Evolutionary conservation across 2,113 vertebrate genomes (phyloP), one percentile per base, ranked within the genome.

Genomic region (Pholis gunnellus): DNA sequence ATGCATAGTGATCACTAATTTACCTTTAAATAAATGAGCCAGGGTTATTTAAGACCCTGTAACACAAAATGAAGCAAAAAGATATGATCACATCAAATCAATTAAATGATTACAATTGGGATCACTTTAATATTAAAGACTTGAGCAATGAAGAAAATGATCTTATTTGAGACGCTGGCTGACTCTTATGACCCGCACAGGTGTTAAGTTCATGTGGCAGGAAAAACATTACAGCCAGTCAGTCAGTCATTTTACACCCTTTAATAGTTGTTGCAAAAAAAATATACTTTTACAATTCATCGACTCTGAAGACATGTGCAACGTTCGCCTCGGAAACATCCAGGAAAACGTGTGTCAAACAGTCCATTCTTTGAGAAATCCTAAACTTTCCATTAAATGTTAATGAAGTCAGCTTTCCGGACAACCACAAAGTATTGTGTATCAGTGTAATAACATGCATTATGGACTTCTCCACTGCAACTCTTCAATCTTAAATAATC

Each of bases 21-120:
- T 93, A 96, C 95, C 95, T 96, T 94, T 80, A 95, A 95, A 97
- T 93, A 96, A 96, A 97, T 79, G 95, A 94, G 90, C 93, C 94
- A 92, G 90, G 88, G 90, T 94, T 95, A 95, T 94, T 97, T 95
- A 95, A 95, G 95, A 94, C 92, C 81, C 63, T 61, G 82, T 80
- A 68, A 90, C 79, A 72, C 81, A 73, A 88, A 85, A 88, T 48
- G 89, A 94, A 80, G 74, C 56, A 84, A 78, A 40, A 76, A 75
- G 66, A 77, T 72, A 31, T 46, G 4, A 8, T 0, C 2, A 8
- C 2, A 4, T 34, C 1, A 68, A 18, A 77, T 72, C 1, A 68
- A 18, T 75, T 72, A 57, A 78, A 74, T 59, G 1, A 76, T 44
- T 6, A 31, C 27, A 34, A 64, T 70, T 70, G 31, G 11, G 13